Base-by-base conservation (phyloP, 2,888 invertebrate species). In the Plagodis pulveraria region DNA sequence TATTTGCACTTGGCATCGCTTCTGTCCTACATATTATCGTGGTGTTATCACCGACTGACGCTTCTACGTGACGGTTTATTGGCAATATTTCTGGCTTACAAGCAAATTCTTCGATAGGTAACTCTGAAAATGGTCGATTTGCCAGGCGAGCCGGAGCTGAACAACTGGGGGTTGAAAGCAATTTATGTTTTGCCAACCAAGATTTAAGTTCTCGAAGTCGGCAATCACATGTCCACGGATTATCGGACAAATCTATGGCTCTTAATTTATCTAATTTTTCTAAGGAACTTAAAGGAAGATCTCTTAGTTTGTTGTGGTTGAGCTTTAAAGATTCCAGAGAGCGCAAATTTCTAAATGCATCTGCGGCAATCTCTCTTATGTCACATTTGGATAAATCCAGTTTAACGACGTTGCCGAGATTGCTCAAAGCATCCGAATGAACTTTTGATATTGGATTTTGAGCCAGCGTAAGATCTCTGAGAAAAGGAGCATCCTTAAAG, bases 171-270 rank as follows among this genome's bases (percentile, higher is more conserved):
- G 96, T 95, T 53, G 97, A 95, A n/a, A 96, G 94, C 71, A 96
- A 94, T 78, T 97, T 96, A 70, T 96, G 94, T 74, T 95, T 95
- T 51, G 95, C 94, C 65, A 98, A 88, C 97, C 97, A 98, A 72
- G 96, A 93, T 80, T 97, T 97, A 60, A 97, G 94, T 60, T 96
- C 96, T 50, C 97, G 93, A 59, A 98, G 84, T 33, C 96, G 95
- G 77, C 98, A 98, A 79, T 98, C 97, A 80, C 98, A 98, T 63
- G 95, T 94, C 98, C 97, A 98, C 0, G 97, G 97, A 85, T 98
- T 98, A 68, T 96, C 96, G 67, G 97, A 97, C 67, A 98, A 88
- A 78, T 97, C 97, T 63, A 98, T 95, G 44, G 96, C 96, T 80
- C 96, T 96, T 50, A 98, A 92, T 58, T 95, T 95, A 70, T 94